Evolutionary conservation across 2,113 vertebrate genomes (phyloP).

Genomic region (Pollachius pollachius): DNA sequence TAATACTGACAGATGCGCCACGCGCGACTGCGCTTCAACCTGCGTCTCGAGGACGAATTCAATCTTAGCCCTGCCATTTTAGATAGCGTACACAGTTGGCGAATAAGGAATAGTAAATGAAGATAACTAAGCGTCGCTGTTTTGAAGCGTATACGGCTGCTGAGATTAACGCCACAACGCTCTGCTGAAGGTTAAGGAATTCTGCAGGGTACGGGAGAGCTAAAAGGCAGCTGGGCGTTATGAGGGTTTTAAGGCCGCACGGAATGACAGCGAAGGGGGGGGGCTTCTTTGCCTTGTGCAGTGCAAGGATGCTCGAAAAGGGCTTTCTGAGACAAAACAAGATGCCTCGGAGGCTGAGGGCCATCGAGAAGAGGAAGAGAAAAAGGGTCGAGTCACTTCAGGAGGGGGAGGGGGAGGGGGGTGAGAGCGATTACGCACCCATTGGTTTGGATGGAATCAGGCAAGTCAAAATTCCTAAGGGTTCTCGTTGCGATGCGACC

Average conservation of each 20-base stretch:
- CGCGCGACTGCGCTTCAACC: slow-evolving; percentile 51
- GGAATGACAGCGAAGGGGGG: slow-evolving; percentile 27
- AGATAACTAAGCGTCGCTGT: slow-evolving; percentile 24
- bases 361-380: slow-evolving; percentile 57
- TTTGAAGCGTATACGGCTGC: slow-evolving; percentile 9
- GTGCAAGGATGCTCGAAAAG: slow-evolving; percentile 67
- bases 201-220: slow-evolving; percentile 41
- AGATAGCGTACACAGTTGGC: slow-evolving; percentile 23
- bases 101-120: background rate
- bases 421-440: slow-evolving; percentile 68
- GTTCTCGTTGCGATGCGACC: slow-evolving; percentile 65
- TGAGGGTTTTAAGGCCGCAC: slow-evolving; percentile 39
- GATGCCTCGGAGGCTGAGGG: slow-evolving; percentile 76
- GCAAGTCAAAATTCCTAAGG: slow-evolving; percentile 72
- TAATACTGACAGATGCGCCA: slow-evolving; percentile 69
- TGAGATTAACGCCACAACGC: slow-evolving; percentile 2
- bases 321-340: slow-evolving; percentile 74
- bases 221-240: slow-evolving; percentile 29
- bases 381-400: slow-evolving; percentile 77
- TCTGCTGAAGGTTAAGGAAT: slow-evolving; percentile 39
- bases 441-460: slow-evolving; percentile 70
- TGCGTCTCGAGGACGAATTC: slow-evolving; percentile 52
- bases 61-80: slow-evolving; percentile 63
- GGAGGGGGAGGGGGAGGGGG: slow-evolving; percentile 46
- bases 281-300: slow-evolving; percentile 52